Conservation (phyloP, 1,140 invertebrate genomes). For the Drosophila pruinosa region DNA sequence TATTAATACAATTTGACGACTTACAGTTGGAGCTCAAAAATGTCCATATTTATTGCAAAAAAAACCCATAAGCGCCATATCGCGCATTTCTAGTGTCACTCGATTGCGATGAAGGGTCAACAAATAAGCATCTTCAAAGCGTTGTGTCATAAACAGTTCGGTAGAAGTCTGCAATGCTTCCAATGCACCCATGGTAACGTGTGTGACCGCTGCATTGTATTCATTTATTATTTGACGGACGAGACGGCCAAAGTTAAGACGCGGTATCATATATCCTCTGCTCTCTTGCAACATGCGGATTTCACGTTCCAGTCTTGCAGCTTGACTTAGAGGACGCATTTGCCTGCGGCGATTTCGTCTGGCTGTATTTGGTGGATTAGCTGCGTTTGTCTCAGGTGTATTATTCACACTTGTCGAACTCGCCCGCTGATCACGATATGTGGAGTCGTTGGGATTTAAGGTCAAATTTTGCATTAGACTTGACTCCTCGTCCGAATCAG, state of each 20-base stretch:
- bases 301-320: neutral
- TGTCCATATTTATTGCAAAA: neutral
- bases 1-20: neutral
- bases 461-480: too few relatives aligned
- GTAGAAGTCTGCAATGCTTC: slow-evolving; percentile 87
- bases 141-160: slow-evolving; percentile 89
- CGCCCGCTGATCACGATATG: too few relatives aligned
- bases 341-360: slow-evolving; percentile 1
- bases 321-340: neutral
- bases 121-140: slow-evolving; percentile 89
- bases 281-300: neutral
- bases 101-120: slow-evolving; percentile 89
- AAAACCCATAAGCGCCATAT: slow-evolving; percentile 71
- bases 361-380: neutral
- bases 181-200: slow-evolving; percentile 85
- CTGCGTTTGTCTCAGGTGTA: neutral
- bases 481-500: too few relatives aligned
- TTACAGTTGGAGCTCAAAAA: neutral
- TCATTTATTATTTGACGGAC: slow-evolving; percentile 54
- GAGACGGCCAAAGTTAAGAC: slow-evolving; percentile 55
- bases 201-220: slow-evolving; percentile 5
- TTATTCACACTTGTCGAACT: too few relatives aligned
- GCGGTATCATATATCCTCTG: slow-evolving; percentile 45
- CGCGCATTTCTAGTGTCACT: slow-evolving; percentile 89
- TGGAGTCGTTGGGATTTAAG: too few relatives aligned